Evolutionary conservation across 2,113 vertebrate species (phyloP), one percentile per base, ranked within the genome.

Genomic region (Kobus ellipsiprymnus): DNA sequence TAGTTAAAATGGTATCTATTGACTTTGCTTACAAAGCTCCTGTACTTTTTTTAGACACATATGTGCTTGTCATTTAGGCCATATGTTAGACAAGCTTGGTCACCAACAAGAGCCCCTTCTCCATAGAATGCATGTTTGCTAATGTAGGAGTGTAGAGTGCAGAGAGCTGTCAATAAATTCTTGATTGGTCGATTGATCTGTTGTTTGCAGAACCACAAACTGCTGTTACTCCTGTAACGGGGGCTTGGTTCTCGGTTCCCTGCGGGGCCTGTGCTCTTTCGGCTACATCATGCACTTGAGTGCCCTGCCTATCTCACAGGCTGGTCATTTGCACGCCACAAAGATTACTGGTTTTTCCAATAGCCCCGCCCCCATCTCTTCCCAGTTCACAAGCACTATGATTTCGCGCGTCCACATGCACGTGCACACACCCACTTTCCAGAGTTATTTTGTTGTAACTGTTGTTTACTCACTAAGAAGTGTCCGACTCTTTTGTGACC

Each of bases 331-430:
- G 57, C 44, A 57, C 3, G 8, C 13, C 23, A 17, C 16, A 25
- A 12, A 14, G 27, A 46, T 44, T 29, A 6, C 15, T 74, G 44
- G 16, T 82, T 91, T 97, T 91, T 80, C 78, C 55, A 80, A 5
- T 21, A 52, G 33, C 23, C 33, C 30, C 3, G 1, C 19, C 36
- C 36, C 33, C 23, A 5, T n/a, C 17, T 57, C 44, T 27, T 62
- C 30, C n/a, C 30, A 59, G 40, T 33, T 57, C 77, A 91, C 25
- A 50, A 54, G n/a, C 40, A 13, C 16, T 13, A 0, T 46, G 60
- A 44, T 29, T 44, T 52, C 0, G 0, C 33, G 1, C 0, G 0
- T 7, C 77, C 12, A 46, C 23, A 77, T 7, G 3, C 12, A 25
- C 0, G 14, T 59, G 50, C 16, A 62, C 54, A 15, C 1, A 48